phyloP scores from a whole-genome alignment of 2,888 invertebrate genomes.

The Petrophora chlorosata region DNA sequence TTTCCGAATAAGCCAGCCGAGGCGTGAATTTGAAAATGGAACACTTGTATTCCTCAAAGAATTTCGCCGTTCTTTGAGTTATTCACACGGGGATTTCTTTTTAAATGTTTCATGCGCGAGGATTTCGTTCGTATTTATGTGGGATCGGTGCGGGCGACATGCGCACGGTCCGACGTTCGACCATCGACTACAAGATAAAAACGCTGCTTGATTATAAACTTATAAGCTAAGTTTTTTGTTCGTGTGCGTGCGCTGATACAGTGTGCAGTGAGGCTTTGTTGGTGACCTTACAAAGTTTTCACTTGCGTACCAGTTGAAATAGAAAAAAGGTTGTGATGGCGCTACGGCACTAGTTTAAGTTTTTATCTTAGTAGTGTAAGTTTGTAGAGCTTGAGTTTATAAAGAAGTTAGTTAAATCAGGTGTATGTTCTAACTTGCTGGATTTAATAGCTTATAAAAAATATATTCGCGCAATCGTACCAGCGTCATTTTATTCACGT shows the following conservation, averaged over 20 bases:
- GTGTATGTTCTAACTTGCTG: too few species aligned
- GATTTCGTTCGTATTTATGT: slow-evolving; percentile 66
- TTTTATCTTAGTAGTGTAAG: too few species aligned
- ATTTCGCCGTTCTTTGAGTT: slow-evolving; percentile 58
- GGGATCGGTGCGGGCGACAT: slow-evolving; percentile 68
- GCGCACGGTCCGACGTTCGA: slow-evolving; percentile 75
- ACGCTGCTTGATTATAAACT: slow-evolving; percentile 83
- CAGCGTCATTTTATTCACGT: too few species aligned
- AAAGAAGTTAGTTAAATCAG: too few species aligned
- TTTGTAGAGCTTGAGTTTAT: too few species aligned
- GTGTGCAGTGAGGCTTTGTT: slow-evolving; percentile 73
- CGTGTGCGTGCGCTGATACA: slow-evolving; percentile 71
- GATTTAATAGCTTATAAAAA: too few species aligned
- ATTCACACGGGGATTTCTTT: slow-evolving; percentile 51
- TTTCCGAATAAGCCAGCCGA: slow-evolving; percentile 64
- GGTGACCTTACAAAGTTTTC: slow-evolving; percentile 77
- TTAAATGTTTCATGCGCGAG: slow-evolving; percentile 59
- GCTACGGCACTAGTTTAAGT: slow-evolving; percentile 13
- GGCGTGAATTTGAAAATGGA: slow-evolving; percentile 61
- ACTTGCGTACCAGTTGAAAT: slow-evolving; percentile 50
- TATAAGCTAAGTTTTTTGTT: slow-evolving; percentile 81
- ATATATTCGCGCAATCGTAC: too few species aligned
- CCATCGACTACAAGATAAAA: slow-evolving; percentile 82
- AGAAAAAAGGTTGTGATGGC: slow-evolving; percentile 26
- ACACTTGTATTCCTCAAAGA: slow-evolving; percentile 62